Evolutionary conservation across 2,113 vertebrate species (phyloP).

Genomic region (Halcyon senegalensis): DNA sequence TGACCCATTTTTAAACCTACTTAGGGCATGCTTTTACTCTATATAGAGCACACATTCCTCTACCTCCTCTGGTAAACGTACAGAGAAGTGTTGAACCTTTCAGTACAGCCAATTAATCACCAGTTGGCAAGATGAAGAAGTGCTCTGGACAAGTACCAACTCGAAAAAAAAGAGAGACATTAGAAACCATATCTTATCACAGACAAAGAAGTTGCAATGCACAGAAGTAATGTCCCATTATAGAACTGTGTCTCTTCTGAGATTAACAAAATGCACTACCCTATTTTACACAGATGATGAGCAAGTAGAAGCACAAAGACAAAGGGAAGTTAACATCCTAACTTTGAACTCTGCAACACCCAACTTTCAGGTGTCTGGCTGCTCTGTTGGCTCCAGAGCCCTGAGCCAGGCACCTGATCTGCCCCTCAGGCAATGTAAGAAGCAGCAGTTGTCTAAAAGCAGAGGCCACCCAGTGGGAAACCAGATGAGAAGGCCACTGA

Average conservation of each 20-base stretch:
- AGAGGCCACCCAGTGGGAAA: not conserved
- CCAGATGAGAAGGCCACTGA: not conserved
- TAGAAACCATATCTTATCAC: slow-evolving; percentile 44
- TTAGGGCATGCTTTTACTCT: slow-evolving; percentile 16
- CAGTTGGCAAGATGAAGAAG: slow-evolving; percentile 66
- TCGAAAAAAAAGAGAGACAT: not conserved
- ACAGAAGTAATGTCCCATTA: slow-evolving; percentile 56
- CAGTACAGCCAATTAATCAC: slow-evolving; percentile 65
- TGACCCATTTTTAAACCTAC: slow-evolving; percentile 60
- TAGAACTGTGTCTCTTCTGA: slow-evolving; percentile 27
- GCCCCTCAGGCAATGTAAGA: not conserved
- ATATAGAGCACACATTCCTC: slow-evolving; percentile 34
- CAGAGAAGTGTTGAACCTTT: slow-evolving; percentile 61
- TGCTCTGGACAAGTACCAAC: slow-evolving; percentile 53
- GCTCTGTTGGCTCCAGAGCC: not conserved
- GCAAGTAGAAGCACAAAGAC: not conserved
- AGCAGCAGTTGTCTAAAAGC: not conserved
- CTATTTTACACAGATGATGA: not conserved
- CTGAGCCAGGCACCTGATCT: not conserved
- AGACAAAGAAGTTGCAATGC: slow-evolving; percentile 54
- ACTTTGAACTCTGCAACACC: not conserved
- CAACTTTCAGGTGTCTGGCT: not conserved
- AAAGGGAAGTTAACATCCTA: not conserved
- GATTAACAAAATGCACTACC: not conserved
- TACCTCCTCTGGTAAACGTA: slow-evolving; percentile 46